Evolutionary conservation across 1,140 invertebrate genomes (phyloP).

Genomic region (Akabosia matsudoensis): DNA sequence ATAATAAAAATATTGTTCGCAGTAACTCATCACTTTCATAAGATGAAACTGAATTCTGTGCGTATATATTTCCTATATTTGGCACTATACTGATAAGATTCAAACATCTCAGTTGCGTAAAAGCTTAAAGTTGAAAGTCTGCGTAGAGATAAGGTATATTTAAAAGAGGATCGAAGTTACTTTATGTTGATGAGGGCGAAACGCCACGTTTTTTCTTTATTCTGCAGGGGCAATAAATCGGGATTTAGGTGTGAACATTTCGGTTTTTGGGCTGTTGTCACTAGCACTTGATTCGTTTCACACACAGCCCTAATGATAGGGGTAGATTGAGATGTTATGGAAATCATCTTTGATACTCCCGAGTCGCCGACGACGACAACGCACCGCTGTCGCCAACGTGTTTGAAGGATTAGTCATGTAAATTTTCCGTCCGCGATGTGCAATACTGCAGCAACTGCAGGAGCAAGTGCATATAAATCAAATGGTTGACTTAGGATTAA

Average conservation of each 20-base stretch:
- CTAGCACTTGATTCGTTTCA: not conserved
- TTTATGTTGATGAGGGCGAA: not conserved
- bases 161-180: not conserved
- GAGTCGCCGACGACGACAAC: too few species aligned
- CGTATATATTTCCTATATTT: not conserved
- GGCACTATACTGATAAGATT: too few species aligned
- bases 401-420: not conserved
- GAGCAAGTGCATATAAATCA: not conserved
- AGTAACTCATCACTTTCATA: not conserved
- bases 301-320: too few species aligned
- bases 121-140: not conserved
- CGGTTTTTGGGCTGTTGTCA: not conserved
- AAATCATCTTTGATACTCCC: too few species aligned
- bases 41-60: not conserved
- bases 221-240: not conserved
- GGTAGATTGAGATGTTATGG: not conserved
- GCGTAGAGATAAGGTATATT: not conserved
- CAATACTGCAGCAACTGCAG: not conserved
- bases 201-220: not conserved
- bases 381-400: too few species aligned
- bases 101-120: not conserved
- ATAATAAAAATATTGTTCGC: not conserved
- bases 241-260: not conserved
- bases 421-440: not conserved
- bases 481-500: too few species aligned